Conservation (phyloP, 2,113 vertebrate genomes). For the Callorhinus ursinus region DNA sequence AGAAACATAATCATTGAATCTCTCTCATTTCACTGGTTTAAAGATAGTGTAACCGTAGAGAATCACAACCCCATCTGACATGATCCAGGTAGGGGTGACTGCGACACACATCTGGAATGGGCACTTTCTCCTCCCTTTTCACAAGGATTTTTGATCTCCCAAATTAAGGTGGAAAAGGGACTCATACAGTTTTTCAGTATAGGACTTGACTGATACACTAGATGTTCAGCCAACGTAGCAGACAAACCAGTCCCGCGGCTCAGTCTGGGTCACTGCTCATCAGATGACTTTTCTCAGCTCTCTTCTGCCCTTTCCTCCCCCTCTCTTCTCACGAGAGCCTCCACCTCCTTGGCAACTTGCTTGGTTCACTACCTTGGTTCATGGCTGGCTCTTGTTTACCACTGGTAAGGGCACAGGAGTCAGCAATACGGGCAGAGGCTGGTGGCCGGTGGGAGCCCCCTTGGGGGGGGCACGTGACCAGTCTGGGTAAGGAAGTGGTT, state of each 20-base stretch:
- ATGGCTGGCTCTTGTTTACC: slow-evolving; percentile 88
- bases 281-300: neutral
- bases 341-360: neutral
- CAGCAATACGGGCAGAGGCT: slow-evolving; percentile 82
- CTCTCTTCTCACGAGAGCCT: neutral
- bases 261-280: neutral
- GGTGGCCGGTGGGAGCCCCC: slow-evolving; percentile 84
- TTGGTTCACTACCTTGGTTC: slow-evolving; percentile 85
- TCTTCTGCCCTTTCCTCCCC: neutral
- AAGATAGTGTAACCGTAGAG: neutral
- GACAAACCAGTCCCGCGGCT: neutral
- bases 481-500: slow-evolving; percentile 91
- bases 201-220: neutral
- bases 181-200: neutral
- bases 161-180: neutral
- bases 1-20: neutral
- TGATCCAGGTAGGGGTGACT: neutral
- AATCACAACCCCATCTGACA: neutral
- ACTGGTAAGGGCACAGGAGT: slow-evolving; percentile 88
- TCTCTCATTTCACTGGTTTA: neutral
- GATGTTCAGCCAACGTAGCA: neutral
- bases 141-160: neutral
- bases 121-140: neutral
- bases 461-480: slow-evolving; percentile 88
- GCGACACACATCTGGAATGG: neutral